These are phyloP conservation scores for Euclidia mi DNA, from an alignment of 2,888 invertebrate species.

Conservation along the genomic window DNA sequence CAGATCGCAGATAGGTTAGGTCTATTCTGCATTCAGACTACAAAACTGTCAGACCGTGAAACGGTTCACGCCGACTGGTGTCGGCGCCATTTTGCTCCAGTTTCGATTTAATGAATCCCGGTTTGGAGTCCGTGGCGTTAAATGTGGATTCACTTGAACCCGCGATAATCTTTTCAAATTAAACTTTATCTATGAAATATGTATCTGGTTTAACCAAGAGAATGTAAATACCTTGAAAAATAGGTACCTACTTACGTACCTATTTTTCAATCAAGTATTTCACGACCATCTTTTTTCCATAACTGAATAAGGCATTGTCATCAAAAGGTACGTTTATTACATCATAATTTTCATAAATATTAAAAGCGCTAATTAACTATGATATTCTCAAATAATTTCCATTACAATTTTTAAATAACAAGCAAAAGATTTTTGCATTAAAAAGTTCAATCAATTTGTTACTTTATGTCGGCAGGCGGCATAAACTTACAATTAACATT, in stretches of 20 bases:
- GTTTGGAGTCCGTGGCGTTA: slow-evolving; percentile 67
- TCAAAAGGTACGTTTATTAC: no score
- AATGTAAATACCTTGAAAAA: no score
- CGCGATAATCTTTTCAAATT: slow-evolving; percentile 57
- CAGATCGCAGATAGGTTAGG: slow-evolving; percentile 72
- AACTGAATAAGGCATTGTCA: no score
- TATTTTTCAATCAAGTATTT: no score
- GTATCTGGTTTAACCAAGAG: neutral
- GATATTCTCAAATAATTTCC: no score
- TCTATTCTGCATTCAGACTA: slow-evolving; percentile 72
- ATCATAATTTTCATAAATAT: no score
- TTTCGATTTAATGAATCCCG: slow-evolving; percentile 81
- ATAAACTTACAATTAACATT: slow-evolving; percentile 56
- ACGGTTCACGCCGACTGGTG: slow-evolving; percentile 72
- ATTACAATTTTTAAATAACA: no score
- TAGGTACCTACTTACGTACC: no score
- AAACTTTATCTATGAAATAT: no score
- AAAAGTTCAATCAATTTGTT: slow-evolving; percentile 25
- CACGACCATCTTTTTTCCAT: no score
- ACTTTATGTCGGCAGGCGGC: slow-evolving; percentile 22
- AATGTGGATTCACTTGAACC: slow-evolving; percentile 67
- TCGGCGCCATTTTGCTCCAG: slow-evolving; percentile 78
- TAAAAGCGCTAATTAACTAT: no score
- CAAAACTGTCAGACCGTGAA: slow-evolving; percentile 82
- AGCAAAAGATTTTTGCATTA: slow-evolving; percentile 16